phyloP scores from a whole-genome alignment of 1,140 invertebrate species.

The Ostrea edulis region DNA sequence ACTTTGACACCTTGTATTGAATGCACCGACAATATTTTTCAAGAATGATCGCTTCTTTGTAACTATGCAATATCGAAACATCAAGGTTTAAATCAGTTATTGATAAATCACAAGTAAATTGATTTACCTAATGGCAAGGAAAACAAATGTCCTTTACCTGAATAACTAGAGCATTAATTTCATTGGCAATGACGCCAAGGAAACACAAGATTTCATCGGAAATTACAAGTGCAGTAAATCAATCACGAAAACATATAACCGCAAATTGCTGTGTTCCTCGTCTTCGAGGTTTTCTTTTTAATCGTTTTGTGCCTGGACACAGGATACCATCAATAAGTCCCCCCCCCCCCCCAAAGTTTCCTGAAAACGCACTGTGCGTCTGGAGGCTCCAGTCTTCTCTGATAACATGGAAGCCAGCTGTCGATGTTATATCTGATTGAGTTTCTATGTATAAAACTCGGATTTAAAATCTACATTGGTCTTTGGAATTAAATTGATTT shows the following conservation, averaged over 20 bases:
- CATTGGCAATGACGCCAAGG: neutral
- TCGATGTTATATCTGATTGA: too few relatives aligned
- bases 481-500: too few relatives aligned
- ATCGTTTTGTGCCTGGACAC: too few relatives aligned
- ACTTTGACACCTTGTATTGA: neutral
- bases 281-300: too few relatives aligned
- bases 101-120: constrained; percentile 24
- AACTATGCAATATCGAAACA: neutral
- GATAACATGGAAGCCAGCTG: too few relatives aligned
- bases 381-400: too few relatives aligned
- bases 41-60: neutral
- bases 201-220: neutral
- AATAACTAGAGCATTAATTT: neutral
- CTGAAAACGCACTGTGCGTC: too few relatives aligned
- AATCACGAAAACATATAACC: neutral
- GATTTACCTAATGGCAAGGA: constrained; percentile 10
- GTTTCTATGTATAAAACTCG: too few relatives aligned
- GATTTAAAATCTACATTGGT: too few relatives aligned
- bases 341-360: too few relatives aligned
- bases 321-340: too few relatives aligned
- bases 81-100: neutral
- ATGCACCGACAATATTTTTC: neutral
- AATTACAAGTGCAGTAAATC: neutral
- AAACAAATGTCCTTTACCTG: constrained; percentile 7
- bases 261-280: neutral